phyloP scores from a whole-genome alignment of 2,888 invertebrate genomes.

The Deroplatys truncata region DNA sequence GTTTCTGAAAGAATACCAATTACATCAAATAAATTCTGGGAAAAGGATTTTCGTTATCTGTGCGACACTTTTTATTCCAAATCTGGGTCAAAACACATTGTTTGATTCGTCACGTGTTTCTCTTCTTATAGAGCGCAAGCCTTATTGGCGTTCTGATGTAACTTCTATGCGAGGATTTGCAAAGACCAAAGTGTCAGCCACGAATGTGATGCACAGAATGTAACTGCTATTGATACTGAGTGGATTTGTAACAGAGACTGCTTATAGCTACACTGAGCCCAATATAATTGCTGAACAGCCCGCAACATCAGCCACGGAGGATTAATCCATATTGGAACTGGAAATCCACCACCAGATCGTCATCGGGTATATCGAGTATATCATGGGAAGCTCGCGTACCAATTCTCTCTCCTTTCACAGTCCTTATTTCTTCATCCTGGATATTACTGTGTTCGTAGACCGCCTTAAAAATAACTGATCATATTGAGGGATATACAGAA shows the following conservation, averaged over 20 bases:
- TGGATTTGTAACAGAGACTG: background rate
- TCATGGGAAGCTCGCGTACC: background rate
- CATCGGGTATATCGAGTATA: background rate
- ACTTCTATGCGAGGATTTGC: too few relatives aligned
- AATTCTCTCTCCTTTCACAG: too few relatives aligned
- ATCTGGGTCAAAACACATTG: too few relatives aligned
- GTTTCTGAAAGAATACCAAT: too few relatives aligned
- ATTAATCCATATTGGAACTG: background rate
- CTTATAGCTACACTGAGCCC: background rate
- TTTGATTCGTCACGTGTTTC: too few relatives aligned
- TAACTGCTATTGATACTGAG: background rate
- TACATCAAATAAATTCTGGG: too few relatives aligned
- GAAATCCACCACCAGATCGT: background rate
- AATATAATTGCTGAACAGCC: background rate
- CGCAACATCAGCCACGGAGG: background rate
- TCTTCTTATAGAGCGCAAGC: too few relatives aligned
- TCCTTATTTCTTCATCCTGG: background rate
- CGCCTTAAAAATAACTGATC: too few relatives aligned
- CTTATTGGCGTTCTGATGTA: too few relatives aligned
- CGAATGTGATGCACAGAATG: background rate
- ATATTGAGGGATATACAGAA: too few relatives aligned
- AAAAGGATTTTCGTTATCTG: too few relatives aligned
- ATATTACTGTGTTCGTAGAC: background rate
- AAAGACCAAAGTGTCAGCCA: background rate
- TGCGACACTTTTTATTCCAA: too few relatives aligned